Percentiles rank a stretch among this genome's conserved stretches.
These are phyloP conservation scores for Phalera bucephala DNA, from an alignment of 2,888 invertebrate genomes.

Conservation along the genomic window DNA sequence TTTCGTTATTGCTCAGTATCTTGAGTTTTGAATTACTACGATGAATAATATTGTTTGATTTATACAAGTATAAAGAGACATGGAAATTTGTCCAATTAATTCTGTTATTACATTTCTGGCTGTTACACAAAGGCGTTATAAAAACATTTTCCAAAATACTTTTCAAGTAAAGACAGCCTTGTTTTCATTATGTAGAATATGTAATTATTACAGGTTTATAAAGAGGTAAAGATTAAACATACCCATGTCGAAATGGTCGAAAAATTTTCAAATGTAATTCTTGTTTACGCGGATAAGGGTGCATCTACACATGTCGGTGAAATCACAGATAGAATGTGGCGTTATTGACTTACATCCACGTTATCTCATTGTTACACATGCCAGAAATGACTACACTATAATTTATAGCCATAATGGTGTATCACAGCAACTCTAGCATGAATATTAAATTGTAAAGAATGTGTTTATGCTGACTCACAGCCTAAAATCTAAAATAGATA, in stretches of 20 bases:
- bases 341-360: conserved; percentile 35
- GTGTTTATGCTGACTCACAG: conserved; percentile 77
- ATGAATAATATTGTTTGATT: conserved; percentile 18
- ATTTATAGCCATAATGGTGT: conserved; percentile 76
- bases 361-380: conserved; percentile 45
- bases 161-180: conserved; percentile 48
- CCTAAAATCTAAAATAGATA: conserved; percentile 74
- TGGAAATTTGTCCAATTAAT: conserved; percentile 9
- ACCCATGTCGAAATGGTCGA: conserved; percentile 22
- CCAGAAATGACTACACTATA: conserved; percentile 69
- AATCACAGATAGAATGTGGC: conserved; percentile 70
- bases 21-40: conserved; percentile 18
- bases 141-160: conserved; percentile 45
- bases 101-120: conserved; percentile 31
- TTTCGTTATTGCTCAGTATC: conserved; percentile 39
- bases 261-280: conserved; percentile 24
- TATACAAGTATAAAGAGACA: conserved; percentile 15
- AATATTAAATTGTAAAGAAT: conserved; percentile 75
- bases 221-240: conserved; percentile 34
- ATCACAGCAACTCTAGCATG: conserved; percentile 83
- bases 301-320: conserved; percentile 61
- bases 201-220: conserved; percentile 28
- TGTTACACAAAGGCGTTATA: conserved; percentile 37
- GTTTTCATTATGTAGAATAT: conserved; percentile 33
- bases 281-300: conserved; percentile 38